A percentile compares a stretch with the other conserved stretches of the same genome.
phyloP scores from a whole-genome alignment of 2,113 vertebrate species.

The Archilochus colubris region DNA sequence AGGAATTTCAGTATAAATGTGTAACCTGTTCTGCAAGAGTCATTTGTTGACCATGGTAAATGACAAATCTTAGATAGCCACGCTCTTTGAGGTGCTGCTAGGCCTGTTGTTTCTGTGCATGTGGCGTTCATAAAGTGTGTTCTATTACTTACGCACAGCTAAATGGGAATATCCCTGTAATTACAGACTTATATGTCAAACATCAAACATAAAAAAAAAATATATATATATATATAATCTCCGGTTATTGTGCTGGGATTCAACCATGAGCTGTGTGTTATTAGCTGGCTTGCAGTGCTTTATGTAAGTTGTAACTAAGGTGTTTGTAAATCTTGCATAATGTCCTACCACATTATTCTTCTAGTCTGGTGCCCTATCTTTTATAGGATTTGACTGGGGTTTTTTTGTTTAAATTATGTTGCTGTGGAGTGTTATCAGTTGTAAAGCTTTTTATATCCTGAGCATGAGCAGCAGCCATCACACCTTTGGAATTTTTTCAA shows the following conservation, averaged over 20 bases:
- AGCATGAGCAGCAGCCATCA: not conserved
- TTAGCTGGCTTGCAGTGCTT: not conserved
- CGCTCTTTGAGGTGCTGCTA: not conserved
- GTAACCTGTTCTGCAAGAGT: slow-evolving; percentile 44
- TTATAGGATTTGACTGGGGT: not conserved
- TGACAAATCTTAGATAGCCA: not conserved
- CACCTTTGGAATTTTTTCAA: not conserved
- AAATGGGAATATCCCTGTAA: slow-evolving; percentile 31
- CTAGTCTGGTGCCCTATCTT: not conserved
- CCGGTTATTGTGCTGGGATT: slow-evolving; percentile 23
- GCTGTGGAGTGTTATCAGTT: not conserved
- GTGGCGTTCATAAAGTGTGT: not conserved
- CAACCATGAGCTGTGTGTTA: not conserved
- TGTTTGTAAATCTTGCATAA: slow-evolving; percentile 4
- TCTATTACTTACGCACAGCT: not conserved
- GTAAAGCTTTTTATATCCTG: not conserved
- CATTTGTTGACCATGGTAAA: not conserved
- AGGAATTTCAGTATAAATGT: not conserved
- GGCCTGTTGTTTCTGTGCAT: not conserved
- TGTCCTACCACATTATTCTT: not conserved
- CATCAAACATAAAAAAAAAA: slow-evolving; percentile 19
- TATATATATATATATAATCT: not conserved
- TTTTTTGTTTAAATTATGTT: not conserved
- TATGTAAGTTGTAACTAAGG: not conserved
- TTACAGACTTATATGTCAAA: slow-evolving; percentile 20